Base-by-base conservation (phyloP, 2,797 vertebrate genomes). In the Lepus oiostolus region DNA sequence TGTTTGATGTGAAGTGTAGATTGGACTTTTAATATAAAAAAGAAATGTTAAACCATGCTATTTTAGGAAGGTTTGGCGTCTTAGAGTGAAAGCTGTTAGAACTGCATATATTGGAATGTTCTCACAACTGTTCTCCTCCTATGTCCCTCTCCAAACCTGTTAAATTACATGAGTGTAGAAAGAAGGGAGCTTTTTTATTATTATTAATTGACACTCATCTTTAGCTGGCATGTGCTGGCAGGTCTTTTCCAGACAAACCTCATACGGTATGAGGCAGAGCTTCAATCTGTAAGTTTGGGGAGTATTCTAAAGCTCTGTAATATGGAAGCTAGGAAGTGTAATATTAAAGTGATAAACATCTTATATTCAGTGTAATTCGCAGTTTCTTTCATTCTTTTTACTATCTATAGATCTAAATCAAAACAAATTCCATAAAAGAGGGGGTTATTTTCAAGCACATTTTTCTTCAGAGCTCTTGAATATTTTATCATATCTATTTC, bases 151-250 rank as follows among this genome's bases (percentile, higher is more conserved):
- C 97, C 98, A 98, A 98, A 97, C 96, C 97, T 97, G 98, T 98
- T 98, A 98, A 98, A 97, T 98, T 98, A 96, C 86, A 92, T 54
- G 96, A 98, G 94, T 89, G 93, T 85, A 97, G 97, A 97, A 98
- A 96, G 97, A 97, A 97, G 87, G 91, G 95, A 97, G 96, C 95
- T 96, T 97, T 97, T 81, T 96, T 96, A 96, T 97, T 98, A 95
- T 98, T 98, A 98, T 98, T 98, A 98, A 99, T 98, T 98, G 98
- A 98, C 98, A 98, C 98, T 98, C 98, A 98, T 98, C 97, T 98
- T 98, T 98, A 98, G 97, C 96, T 94, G 98, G 98, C 98, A 93
- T 98, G 98, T 98, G 96, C 98, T 95, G 98, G 98, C 98, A 99
- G 97, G 98, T 98, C 97, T 94, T 97, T 21, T 97, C 82, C 94